Evolutionary conservation across 2,888 invertebrate species (phyloP).

Genomic region (Lochmaea crataegi): DNA sequence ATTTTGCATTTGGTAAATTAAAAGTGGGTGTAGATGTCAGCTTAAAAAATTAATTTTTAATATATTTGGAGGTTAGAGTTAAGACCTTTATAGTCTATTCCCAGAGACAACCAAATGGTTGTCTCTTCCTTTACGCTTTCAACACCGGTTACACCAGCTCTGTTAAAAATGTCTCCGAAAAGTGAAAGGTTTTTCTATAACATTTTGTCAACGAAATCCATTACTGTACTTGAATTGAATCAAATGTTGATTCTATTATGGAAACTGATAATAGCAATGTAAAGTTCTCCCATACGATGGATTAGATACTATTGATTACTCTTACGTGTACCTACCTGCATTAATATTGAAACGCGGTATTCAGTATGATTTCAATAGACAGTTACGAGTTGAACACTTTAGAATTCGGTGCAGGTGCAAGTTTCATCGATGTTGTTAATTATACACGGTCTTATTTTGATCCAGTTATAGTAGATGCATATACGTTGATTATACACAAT

Average conservation of each 20-base stretch:
- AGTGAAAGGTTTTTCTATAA: no score
- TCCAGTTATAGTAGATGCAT: neutral
- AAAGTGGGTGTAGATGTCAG: neutral
- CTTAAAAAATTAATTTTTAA: neutral
- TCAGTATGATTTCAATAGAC: conserved; percentile 4
- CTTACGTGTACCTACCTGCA: neutral
- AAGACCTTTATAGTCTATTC: no score
- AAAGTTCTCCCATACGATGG: conserved; percentile 5
- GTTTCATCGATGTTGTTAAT: neutral
- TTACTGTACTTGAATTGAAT: neutral
- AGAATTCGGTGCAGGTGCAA: neutral
- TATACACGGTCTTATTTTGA: conserved; percentile 1
- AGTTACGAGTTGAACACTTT: conserved; percentile 8
- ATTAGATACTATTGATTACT: conserved; percentile 17
- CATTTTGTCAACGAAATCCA: neutral
- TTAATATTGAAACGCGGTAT: conserved; percentile 1
- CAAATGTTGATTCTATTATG: conserved; percentile 3
- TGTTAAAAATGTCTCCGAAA: no score
- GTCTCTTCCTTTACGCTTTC: no score
- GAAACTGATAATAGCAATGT: conserved; percentile 6
- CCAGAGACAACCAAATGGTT: no score
- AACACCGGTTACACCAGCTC: no score
- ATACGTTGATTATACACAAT: neutral
- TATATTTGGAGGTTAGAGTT: neutral
- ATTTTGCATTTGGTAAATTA: no score